These are phyloP conservation scores for Porites rus DNA, from an alignment of 92 coral and sea anemone genomes.

Conservation along the genomic window DNA sequence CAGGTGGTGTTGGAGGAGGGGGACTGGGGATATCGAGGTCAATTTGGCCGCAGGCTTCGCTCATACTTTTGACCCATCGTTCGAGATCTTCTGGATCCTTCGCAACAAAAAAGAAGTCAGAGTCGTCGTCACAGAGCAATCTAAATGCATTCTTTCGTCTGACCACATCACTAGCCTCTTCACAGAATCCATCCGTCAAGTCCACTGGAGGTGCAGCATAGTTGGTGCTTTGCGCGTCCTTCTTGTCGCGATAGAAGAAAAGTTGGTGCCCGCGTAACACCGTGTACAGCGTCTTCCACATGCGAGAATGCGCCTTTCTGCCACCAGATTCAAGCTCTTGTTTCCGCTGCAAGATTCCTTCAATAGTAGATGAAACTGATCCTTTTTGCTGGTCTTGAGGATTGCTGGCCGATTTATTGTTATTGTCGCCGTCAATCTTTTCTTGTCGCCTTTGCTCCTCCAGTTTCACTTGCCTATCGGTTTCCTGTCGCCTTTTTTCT, in stretches of 20 bases:
- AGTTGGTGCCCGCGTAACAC: constrained; percentile 76
- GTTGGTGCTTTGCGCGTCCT: constrained; percentile 53
- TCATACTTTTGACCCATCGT: constrained; percentile 76
- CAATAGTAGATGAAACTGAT: constrained; percentile 43
- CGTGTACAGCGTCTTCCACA: constrained; percentile 90
- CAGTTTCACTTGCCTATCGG: constrained; percentile 16
- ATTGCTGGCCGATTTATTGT: constrained; percentile 32
- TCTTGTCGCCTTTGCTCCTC: constrained; percentile 21
- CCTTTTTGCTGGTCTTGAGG: constrained; percentile 53
- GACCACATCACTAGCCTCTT: constrained; percentile 62
- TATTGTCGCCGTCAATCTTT: constrained; percentile 22
- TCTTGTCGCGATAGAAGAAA: constrained; percentile 78
- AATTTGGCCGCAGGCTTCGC: constrained; percentile 28
- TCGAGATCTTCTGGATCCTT: constrained; percentile 67
- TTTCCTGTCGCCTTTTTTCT: constrained; percentile 32
- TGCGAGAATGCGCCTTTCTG: constrained; percentile 67
- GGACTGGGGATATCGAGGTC: constrained; percentile 60
- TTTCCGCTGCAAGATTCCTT: constrained; percentile 87
- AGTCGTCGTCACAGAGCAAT: constrained; percentile 74
- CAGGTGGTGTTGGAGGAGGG: constrained; percentile 51
- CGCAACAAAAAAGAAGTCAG: constrained; percentile 82
- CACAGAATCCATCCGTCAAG: constrained; percentile 74
- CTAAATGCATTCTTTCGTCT: constrained; percentile 75
- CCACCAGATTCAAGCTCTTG: constrained; percentile 87
- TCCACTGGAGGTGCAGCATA: constrained; percentile 77